Evolutionary conservation across 2,797 vertebrate species (phyloP).

Genomic region (Eulemur coronatus): DNA sequence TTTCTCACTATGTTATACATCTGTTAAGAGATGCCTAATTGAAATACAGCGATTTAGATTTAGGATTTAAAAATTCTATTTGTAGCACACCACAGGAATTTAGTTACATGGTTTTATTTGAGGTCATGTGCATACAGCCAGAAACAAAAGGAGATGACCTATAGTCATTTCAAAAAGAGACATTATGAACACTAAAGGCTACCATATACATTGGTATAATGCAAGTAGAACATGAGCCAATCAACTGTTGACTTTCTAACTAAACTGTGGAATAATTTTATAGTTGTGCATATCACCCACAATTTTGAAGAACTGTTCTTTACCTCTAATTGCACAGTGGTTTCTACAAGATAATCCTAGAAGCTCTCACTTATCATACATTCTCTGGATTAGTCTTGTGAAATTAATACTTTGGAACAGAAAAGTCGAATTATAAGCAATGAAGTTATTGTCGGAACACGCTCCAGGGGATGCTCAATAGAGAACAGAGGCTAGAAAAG

Average conservation of each 20-base stretch:
- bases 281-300: neutral
- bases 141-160: neutral
- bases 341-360: neutral
- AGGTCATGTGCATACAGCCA: neutral
- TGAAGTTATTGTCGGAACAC: neutral
- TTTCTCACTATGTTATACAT: neutral
- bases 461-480: neutral
- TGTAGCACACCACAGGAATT: neutral
- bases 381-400: neutral
- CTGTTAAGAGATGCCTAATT: neutral
- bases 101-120: slow-evolving; percentile 16
- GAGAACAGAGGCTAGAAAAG: neutral
- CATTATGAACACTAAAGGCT: neutral
- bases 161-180: neutral
- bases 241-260: neutral
- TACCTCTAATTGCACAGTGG: neutral
- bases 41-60: neutral
- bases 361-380: neutral
- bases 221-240: neutral
- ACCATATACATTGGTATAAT: neutral
- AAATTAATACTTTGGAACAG: slow-evolving; percentile 18
- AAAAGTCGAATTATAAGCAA: neutral
- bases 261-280: neutral
- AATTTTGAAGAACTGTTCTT: neutral
- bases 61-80: neutral